Conservation (phyloP, 2,797 vertebrate species). For the Sebastes alutus region DNA sequence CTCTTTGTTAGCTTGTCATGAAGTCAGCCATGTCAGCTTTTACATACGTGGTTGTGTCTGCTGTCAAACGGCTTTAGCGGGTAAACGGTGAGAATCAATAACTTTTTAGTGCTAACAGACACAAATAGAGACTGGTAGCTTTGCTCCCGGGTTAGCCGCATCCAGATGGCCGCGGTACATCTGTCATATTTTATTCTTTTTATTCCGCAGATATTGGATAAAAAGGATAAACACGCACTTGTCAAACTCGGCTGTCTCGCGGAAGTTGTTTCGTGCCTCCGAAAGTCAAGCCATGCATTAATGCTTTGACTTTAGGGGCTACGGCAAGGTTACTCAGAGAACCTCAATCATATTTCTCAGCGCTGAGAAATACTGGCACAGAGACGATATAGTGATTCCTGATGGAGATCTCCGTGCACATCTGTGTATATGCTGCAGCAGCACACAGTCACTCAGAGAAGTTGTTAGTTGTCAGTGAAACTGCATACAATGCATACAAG, state of each 20-base stretch:
- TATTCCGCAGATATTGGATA: constrained; percentile 40
- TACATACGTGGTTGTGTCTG: constrained; percentile 49
- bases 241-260: constrained; percentile 46
- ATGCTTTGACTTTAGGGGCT: constrained; percentile 43
- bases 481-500: background rate
- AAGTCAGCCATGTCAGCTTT: constrained; percentile 58
- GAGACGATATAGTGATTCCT: background rate
- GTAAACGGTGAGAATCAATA: constrained; percentile 64
- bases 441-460: constrained; percentile 1
- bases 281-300: constrained; percentile 29
- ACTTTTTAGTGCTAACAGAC: constrained; percentile 51
- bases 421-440: constrained; percentile 10
- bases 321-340: constrained; percentile 36
- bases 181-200: constrained; percentile 54
- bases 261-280: constrained; percentile 47
- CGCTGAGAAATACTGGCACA: constrained; percentile 3
- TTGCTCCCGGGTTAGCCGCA: constrained; percentile 34
- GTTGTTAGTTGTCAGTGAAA: constrained; percentile 38
- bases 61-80: constrained; percentile 48
- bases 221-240: constrained; percentile 45
- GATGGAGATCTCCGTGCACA: constrained; percentile 34
- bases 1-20: constrained; percentile 60
- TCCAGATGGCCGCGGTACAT: constrained; percentile 43
- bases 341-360: constrained; percentile 31
- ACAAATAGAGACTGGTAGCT: constrained; percentile 45